These are phyloP conservation scores for Hirtodrosophila confusa DNA, from an alignment of 2,888 invertebrate genomes.

Conservation along the genomic window DNA sequence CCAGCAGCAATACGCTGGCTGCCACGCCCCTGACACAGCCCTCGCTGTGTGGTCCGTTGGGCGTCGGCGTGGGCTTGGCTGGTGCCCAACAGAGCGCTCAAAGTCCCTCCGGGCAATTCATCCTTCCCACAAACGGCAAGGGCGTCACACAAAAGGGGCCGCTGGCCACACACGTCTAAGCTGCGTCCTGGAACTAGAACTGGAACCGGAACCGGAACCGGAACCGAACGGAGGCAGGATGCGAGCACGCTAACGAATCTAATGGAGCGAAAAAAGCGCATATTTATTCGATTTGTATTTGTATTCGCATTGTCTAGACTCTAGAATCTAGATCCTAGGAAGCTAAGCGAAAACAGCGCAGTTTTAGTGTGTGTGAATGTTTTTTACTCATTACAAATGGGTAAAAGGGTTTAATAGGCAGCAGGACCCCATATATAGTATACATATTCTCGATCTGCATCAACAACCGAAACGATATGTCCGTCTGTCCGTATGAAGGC, in stretches of 20 bases:
- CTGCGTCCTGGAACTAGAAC: slow-evolving; percentile 1
- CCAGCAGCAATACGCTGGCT: slow-evolving; percentile 82
- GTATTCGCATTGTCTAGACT: slow-evolving; percentile 46
- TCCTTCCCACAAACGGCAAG: slow-evolving; percentile 84
- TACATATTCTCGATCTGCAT: no score
- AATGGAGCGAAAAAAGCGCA: slow-evolving; percentile 15
- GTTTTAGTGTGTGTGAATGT: slow-evolving; percentile 31
- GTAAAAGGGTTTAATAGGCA: no score
- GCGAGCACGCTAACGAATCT: no score
- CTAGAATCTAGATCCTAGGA: slow-evolving; percentile 36
- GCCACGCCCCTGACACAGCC: slow-evolving; percentile 84
- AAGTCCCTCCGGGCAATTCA: slow-evolving; percentile 84
- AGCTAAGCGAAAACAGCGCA: slow-evolving; percentile 28
- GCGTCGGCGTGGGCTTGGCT: slow-evolving; percentile 22
- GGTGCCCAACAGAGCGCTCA: slow-evolving; percentile 88
- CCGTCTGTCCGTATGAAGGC: no score
- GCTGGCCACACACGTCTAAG: slow-evolving; percentile 87
- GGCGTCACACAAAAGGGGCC: slow-evolving; percentile 84
- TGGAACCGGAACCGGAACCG: slow-evolving; percentile 4
- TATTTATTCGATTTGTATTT: slow-evolving; percentile 56
- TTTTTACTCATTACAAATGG: no score
- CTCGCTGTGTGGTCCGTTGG: slow-evolving; percentile 85
- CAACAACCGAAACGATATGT: no score
- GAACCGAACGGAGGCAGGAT: background rate
- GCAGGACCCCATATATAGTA: no score